These are phyloP conservation scores for Maccullochella peelii DNA, from an alignment of 2,113 vertebrate genomes.

Conservation along the genomic window DNA sequence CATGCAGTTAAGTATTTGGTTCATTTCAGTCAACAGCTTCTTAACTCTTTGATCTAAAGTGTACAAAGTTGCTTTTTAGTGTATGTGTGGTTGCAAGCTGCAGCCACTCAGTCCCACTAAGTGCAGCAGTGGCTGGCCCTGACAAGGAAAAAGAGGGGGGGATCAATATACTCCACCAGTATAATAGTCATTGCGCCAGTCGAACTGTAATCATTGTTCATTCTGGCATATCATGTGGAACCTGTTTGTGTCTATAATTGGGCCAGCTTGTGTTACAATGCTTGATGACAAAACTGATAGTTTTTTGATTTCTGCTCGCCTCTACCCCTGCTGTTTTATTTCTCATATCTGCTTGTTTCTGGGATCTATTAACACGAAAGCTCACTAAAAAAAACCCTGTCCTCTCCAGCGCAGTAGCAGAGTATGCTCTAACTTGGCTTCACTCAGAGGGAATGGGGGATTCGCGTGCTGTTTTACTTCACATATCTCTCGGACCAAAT, in stretches of 20 bases:
- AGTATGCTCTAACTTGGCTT: slow-evolving; percentile 10
- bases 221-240: slow-evolving; percentile 44
- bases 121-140: slow-evolving; percentile 19
- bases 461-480: slow-evolving; percentile 14
- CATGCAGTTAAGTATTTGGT: not conserved
- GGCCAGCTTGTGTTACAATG: slow-evolving; percentile 22
- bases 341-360: slow-evolving; percentile 39
- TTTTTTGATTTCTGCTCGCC: slow-evolving; percentile 19
- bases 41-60: slow-evolving; percentile 7
- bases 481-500: slow-evolving; percentile 31
- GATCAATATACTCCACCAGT: slow-evolving; percentile 55
- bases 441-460: not conserved
- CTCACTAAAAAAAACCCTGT: slow-evolving; percentile 11
- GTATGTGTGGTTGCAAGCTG: not conserved
- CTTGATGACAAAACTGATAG: slow-evolving; percentile 43
- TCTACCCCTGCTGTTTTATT: slow-evolving; percentile 37
- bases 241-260: slow-evolving; percentile 58
- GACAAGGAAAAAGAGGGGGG: slow-evolving; percentile 25
- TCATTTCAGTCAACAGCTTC: slow-evolving; percentile 13
- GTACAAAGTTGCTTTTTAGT: not conserved
- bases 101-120: slow-evolving; percentile 27
- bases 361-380: slow-evolving; percentile 43
- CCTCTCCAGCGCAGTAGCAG: slow-evolving; percentile 24
- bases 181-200: slow-evolving; percentile 35
- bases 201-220: slow-evolving; percentile 56